These are phyloP conservation scores for Stenotaenia linearis DNA, from an alignment of 2,888 invertebrate genomes.

Conservation along the genomic window DNA sequence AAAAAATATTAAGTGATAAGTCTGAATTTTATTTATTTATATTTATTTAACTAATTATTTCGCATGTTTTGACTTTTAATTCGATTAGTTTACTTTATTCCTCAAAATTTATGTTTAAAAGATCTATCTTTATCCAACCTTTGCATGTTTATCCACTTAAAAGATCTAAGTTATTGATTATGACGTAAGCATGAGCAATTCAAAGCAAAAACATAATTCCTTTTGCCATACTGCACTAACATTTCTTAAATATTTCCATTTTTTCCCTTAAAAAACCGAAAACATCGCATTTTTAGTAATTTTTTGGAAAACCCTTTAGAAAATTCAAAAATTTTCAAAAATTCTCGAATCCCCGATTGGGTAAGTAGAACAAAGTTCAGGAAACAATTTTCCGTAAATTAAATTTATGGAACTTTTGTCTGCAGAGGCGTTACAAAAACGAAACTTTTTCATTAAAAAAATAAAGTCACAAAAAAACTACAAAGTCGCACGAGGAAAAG, in stretches of 20 bases:
- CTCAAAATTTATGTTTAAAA: not conserved
- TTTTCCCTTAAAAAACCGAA: not conserved
- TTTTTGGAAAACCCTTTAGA: not conserved
- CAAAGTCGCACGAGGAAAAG: too few species aligned
- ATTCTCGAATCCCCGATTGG: too few species aligned
- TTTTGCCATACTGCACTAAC: not conserved
- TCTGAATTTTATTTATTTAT: not conserved
- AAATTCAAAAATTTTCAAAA: not conserved
- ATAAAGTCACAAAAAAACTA: too few species aligned
- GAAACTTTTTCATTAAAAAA: too few species aligned
- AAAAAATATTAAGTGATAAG: not conserved
- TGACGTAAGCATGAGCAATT: conserved; percentile 26
- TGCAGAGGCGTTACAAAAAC: too few species aligned
- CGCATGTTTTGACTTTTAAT: not conserved
- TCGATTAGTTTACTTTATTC: not conserved
- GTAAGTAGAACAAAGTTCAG: too few species aligned
- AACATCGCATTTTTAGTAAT: not conserved
- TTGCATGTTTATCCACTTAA: conserved; percentile 26
- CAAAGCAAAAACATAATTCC: conserved; percentile 12
- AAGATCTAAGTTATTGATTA: conserved; percentile 26
- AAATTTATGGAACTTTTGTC: too few species aligned
- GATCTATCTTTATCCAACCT: conserved; percentile 26
- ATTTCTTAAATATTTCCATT: not conserved
- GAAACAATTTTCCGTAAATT: too few species aligned
- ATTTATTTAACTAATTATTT: not conserved